These are phyloP conservation scores for Zeugodacus cucurbitae DNA, from an alignment of 1,140 invertebrate genomes.

Conservation along the genomic window DNA sequence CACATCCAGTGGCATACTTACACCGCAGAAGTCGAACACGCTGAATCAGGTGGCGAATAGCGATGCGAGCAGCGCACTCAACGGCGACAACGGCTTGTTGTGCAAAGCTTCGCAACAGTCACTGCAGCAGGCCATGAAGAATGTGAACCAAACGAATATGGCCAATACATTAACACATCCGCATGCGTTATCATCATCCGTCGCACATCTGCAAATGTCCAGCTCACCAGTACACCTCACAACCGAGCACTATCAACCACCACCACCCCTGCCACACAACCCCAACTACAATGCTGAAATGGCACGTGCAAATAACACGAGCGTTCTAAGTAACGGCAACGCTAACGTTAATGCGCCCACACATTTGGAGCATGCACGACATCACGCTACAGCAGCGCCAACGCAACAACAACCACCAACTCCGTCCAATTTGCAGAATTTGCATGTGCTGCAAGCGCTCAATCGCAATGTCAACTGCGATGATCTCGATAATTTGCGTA, in stretches of 20 bases:
- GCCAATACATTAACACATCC: conserved; percentile 45
- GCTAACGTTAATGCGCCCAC: neutral
- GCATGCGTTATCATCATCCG: conserved; percentile 29
- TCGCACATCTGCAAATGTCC: conserved; percentile 47
- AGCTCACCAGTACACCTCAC: conserved; percentile 48
- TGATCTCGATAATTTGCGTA: conserved; percentile 60
- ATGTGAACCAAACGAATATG: conserved; percentile 39
- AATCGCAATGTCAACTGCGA: conserved; percentile 58
- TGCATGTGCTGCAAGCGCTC: conserved; percentile 58
- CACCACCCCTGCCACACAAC: conserved; percentile 44
- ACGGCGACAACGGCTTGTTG: neutral
- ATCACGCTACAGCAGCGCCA: neutral
- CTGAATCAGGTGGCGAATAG: neutral
- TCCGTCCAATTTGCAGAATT: conserved; percentile 50
- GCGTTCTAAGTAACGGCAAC: conserved; percentile 36
- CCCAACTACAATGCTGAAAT: conserved; percentile 49
- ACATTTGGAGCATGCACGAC: neutral
- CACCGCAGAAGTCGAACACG: neutral
- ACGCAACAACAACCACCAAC: neutral
- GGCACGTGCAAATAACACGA: conserved; percentile 45
- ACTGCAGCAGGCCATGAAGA: conserved; percentile 25
- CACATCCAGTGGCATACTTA: neutral
- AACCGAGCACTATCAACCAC: conserved; percentile 42
- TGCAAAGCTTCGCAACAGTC: neutral
- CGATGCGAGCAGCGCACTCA: neutral